Conservation (phyloP, 2,113 vertebrate species). For the Pterocles gutturalis region DNA sequence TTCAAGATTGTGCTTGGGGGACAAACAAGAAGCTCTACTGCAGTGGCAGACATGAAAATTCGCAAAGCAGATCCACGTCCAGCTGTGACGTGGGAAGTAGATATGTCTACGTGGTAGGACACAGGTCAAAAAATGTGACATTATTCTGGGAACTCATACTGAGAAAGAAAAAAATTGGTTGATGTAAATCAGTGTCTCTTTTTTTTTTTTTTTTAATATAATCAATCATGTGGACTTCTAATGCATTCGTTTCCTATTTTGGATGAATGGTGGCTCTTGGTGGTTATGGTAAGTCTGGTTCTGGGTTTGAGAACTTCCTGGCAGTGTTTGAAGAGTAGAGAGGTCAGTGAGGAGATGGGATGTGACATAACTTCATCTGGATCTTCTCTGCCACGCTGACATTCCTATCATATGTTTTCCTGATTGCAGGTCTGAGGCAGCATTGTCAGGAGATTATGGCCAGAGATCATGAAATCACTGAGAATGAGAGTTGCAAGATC, state of each 20-base stretch:
- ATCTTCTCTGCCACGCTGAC: background rate
- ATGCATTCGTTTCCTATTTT: conserved; percentile 44
- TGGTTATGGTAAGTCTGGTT: background rate
- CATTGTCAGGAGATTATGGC: background rate
- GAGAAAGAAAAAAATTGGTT: background rate
- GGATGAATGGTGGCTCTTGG: background rate
- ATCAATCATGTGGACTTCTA: conserved; percentile 38
- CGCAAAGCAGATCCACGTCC: background rate
- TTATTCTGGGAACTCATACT: background rate
- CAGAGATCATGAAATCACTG: background rate
- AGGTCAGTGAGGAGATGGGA: background rate
- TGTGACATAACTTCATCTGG: background rate
- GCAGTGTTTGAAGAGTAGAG: background rate
- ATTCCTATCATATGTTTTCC: background rate
- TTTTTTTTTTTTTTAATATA: background rate
- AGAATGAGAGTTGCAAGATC: background rate
- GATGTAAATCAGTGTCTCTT: conserved; percentile 16
- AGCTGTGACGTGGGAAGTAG: background rate
- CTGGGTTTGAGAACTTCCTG: background rate
- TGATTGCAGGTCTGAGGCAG: background rate
- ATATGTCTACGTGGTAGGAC: fast-evolving
- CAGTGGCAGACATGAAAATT: background rate
- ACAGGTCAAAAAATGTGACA: background rate
- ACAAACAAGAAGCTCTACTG: conserved; percentile 12
- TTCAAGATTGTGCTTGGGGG: conserved; percentile 46